These are phyloP conservation scores for Andrena bucephala DNA, from an alignment of 2,888 invertebrate species.

Conservation along the genomic window DNA sequence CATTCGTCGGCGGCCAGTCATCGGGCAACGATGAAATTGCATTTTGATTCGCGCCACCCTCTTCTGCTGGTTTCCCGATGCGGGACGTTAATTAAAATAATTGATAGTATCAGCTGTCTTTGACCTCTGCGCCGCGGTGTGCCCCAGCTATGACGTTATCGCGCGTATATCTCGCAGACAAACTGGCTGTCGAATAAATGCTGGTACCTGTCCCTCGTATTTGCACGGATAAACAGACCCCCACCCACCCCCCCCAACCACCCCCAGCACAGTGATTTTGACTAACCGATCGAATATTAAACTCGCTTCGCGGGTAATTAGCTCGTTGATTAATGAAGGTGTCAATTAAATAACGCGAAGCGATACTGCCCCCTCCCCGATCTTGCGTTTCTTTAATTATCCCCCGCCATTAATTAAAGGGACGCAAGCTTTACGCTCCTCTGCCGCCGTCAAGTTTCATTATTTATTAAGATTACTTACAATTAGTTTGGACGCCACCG, in stretches of 20 bases:
- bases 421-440: background rate
- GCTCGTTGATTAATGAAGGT: conserved; percentile 46
- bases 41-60: conserved; percentile 41
- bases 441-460: background rate
- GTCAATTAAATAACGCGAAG: conserved; percentile 37
- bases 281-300: conserved; percentile 55
- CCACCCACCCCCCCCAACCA: too few relatives aligned
- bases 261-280: conserved; percentile 4
- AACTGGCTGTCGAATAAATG: conserved; percentile 46
- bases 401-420: conserved; percentile 42
- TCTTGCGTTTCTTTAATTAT: conserved; percentile 47
- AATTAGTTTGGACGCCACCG: background rate
- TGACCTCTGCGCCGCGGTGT: conserved; percentile 10
- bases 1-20: conserved; percentile 35
- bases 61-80: conserved; percentile 23
- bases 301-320: conserved; percentile 44
- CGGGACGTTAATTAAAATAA: conserved; percentile 60
- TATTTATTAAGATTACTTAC: conserved; percentile 37
- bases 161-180: background rate
- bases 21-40: conserved; percentile 52
- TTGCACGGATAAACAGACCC: conserved; percentile 28
- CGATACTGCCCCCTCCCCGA: background rate
- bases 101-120: conserved; percentile 51
- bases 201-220: conserved; percentile 37
- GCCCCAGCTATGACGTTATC: background rate